phyloP scores from a whole-genome alignment of 2,797 vertebrate genomes.

The Cichlasoma orientale region DNA sequence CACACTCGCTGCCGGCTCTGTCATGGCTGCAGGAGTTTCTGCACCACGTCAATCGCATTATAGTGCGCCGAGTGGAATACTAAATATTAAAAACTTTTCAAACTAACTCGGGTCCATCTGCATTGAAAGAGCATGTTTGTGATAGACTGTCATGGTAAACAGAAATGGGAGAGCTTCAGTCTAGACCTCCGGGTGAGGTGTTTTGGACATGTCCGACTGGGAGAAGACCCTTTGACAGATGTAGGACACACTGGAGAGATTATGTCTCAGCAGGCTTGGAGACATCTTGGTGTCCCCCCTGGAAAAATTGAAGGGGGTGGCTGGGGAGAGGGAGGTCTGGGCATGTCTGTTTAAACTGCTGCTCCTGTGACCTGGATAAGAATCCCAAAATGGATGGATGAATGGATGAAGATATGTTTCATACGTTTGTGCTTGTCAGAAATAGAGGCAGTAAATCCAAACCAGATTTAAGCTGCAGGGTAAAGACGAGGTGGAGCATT shows the following conservation, averaged over 20 bases:
- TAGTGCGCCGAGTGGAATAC: neutral
- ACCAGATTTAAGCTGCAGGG: neutral
- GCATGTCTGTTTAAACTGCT: too few relatives aligned
- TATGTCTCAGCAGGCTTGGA: too few relatives aligned
- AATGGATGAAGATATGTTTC: neutral
- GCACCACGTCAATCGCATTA: neutral
- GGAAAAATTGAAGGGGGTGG: neutral
- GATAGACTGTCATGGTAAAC: too few relatives aligned
- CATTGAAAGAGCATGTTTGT: neutral
- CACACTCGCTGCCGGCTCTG: neutral
- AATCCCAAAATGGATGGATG: too few relatives aligned
- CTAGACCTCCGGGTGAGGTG: neutral
- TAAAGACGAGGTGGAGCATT: neutral
- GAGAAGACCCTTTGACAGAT: too few relatives aligned
- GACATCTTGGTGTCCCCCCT: neutral
- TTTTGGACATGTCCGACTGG: too few relatives aligned
- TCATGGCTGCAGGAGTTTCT: constrained; percentile 4
- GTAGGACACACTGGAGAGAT: too few relatives aligned
- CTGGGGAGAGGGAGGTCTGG: neutral
- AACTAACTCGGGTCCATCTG: neutral
- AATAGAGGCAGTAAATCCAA: neutral
- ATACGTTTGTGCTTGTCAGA: neutral
- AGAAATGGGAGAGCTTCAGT: neutral
- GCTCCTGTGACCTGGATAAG: too few relatives aligned
- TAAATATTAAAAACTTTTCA: constrained; percentile 1